Conservation (phyloP, 2,797 vertebrate species). For the Gila robusta region DNA sequence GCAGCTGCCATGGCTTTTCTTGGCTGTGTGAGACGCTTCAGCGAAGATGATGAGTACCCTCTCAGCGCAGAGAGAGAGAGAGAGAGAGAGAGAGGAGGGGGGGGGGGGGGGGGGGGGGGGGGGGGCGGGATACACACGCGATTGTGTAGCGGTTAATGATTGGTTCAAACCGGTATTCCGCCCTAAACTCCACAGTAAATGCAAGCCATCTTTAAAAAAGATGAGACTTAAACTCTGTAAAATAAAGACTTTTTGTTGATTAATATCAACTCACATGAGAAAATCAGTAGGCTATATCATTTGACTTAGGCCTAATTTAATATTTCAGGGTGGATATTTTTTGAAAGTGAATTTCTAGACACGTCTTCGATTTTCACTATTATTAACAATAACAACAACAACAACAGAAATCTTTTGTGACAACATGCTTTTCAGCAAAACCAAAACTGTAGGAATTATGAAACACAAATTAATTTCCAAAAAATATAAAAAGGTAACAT, state of each 20-base stretch:
- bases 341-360: not conserved
- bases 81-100: slow-evolving; percentile 15
- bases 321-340: not conserved
- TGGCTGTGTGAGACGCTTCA: not conserved
- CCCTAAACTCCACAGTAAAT: slow-evolving; percentile 22
- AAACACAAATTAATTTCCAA: not conserved
- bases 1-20: slow-evolving; percentile 69
- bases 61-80: not conserved
- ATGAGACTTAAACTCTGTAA: not conserved
- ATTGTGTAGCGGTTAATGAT: slow-evolving; percentile 23
- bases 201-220: not conserved
- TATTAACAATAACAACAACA: not conserved
- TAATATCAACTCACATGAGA: not conserved
- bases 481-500: not conserved
- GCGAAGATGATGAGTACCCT: slow-evolving; percentile 25
- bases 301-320: no score
- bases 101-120: no score
- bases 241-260: no score
- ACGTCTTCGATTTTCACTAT: not conserved
- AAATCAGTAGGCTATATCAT: no score
- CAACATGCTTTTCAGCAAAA: not conserved
- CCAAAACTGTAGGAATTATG: not conserved
- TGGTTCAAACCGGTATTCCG: slow-evolving; percentile 20
- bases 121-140: slow-evolving; percentile 13
- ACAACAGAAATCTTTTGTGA: not conserved